Conservation (phyloP, 2,888 invertebrate genomes). For the Mimachlamys varia region DNA sequence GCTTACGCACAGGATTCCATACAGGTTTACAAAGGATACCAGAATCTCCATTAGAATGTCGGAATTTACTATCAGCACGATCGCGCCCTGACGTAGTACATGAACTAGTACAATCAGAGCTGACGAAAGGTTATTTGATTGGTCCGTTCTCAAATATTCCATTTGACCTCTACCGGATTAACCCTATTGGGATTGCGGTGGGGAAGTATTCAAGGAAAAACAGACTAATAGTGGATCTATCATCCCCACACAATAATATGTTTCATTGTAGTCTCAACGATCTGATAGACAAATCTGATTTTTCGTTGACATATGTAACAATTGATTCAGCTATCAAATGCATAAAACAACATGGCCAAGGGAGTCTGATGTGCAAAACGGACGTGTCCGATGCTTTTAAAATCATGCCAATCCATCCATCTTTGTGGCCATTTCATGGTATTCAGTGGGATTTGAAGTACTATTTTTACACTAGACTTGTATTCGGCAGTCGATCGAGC, state of each 20-base stretch:
- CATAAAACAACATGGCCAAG: constrained; percentile 38
- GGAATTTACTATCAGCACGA: no score
- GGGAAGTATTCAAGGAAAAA: constrained; percentile 56
- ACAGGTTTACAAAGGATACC: constrained; percentile 35
- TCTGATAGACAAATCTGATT: constrained; percentile 55
- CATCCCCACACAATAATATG: constrained; percentile 58
- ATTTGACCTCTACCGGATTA: constrained; percentile 51
- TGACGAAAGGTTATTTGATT: no score
- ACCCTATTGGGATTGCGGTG: constrained; percentile 45
- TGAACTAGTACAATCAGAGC: no score
- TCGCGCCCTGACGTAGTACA: no score
- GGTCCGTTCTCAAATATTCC: constrained; percentile 52
- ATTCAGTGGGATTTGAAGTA: constrained; percentile 45
- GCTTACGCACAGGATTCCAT: constrained; percentile 46
- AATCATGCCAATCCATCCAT: constrained; percentile 39
- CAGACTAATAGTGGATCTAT: constrained; percentile 57
- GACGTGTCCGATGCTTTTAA: constrained; percentile 49
- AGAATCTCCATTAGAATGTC: constrained; percentile 41
- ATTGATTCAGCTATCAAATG: constrained; percentile 42
- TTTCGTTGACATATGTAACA: constrained; percentile 43
- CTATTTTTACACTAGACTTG: constrained; percentile 39
- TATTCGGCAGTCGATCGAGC: constrained; percentile 47
- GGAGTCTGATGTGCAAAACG: constrained; percentile 36
- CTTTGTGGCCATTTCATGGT: constrained; percentile 44
- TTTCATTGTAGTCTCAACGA: constrained; percentile 51